These are phyloP conservation scores for Drosophila leontia DNA, from an alignment of 1,140 invertebrate species.

Conservation along the genomic window DNA sequence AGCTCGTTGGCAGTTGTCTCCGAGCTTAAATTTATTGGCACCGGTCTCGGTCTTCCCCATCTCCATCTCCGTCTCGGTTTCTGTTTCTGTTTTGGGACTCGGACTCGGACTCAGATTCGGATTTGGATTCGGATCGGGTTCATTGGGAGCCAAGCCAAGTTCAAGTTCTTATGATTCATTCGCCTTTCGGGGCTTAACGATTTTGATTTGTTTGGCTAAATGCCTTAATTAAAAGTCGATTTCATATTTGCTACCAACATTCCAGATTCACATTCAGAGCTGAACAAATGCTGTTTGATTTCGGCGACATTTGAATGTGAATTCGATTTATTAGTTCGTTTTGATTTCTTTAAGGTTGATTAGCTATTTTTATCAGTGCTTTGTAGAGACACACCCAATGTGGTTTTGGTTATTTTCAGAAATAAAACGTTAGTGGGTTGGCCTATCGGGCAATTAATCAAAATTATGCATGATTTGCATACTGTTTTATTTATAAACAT, in stretches of 20 bases:
- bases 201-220: slow-evolving; percentile 68
- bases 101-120: background rate
- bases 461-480: slow-evolving; percentile 1
- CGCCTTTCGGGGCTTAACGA: slow-evolving; percentile 44
- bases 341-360: slow-evolving; percentile 5
- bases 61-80: slow-evolving; percentile 10
- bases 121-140: slow-evolving; percentile 22
- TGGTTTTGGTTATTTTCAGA: slow-evolving; percentile 3
- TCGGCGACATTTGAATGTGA: slow-evolving; percentile 37
- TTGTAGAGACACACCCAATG: slow-evolving; percentile 22
- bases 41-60: slow-evolving; percentile 27
- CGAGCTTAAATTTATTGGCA: slow-evolving; percentile 70
- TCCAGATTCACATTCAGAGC: slow-evolving; percentile 30
- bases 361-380: slow-evolving; percentile 14
- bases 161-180: slow-evolving; percentile 71
- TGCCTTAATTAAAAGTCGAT: slow-evolving; percentile 81
- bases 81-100: slow-evolving; percentile 21
- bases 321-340: slow-evolving; percentile 28
- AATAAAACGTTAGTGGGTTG: background rate
- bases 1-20: slow-evolving; percentile 70
- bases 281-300: slow-evolving; percentile 33
- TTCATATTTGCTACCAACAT: slow-evolving; percentile 75
- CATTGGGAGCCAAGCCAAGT: slow-evolving; percentile 32
- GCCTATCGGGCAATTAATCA: background rate
- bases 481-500: background rate